A percentile compares a stretch with the other conserved stretches of the same genome.
Conservation (phyloP, 2,113 vertebrate genomes). For the Hirundichthys speculiger region DNA sequence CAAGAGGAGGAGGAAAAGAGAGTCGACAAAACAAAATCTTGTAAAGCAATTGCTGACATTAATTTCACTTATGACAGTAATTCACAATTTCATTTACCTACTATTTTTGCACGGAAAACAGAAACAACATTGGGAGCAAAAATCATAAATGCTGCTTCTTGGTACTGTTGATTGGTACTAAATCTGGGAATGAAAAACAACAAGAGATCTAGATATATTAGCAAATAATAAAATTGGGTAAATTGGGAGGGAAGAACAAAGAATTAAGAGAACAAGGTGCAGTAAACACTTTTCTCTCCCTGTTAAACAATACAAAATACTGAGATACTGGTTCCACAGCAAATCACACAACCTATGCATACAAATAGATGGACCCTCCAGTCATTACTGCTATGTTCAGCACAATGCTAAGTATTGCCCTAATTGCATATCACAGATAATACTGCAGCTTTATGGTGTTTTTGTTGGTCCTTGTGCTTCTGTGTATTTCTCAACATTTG, state of each 20-base stretch:
- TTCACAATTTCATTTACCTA: background rate
- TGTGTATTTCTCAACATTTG: slow-evolving; percentile 43
- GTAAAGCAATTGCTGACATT: slow-evolving; percentile 13
- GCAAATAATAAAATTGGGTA: no score
- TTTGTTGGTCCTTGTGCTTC: slow-evolving; percentile 30
- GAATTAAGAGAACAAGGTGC: slow-evolving; percentile 25
- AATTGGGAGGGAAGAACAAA: slow-evolving; percentile 7
- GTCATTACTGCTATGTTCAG: slow-evolving; percentile 61
- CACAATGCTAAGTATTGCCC: slow-evolving; percentile 60
- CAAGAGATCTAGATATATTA: no score
- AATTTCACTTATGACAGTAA: background rate
- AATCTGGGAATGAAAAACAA: no score
- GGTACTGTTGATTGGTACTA: no score
- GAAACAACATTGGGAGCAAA: slow-evolving; percentile 5
- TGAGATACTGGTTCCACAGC: slow-evolving; percentile 47
- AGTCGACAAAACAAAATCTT: slow-evolving; percentile 23
- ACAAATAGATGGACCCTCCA: slow-evolving; percentile 61
- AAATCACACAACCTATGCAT: slow-evolving; percentile 60
- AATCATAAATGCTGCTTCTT: background rate
- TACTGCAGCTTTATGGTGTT: slow-evolving; percentile 35
- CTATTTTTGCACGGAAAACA: background rate
- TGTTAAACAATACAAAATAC: slow-evolving; percentile 52
- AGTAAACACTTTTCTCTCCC: slow-evolving; percentile 37
- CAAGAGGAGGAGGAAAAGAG: background rate
- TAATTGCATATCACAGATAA: slow-evolving; percentile 71